Conservation (phyloP, 2,888 invertebrate genomes). For the Leptogaster cylindrica region DNA sequence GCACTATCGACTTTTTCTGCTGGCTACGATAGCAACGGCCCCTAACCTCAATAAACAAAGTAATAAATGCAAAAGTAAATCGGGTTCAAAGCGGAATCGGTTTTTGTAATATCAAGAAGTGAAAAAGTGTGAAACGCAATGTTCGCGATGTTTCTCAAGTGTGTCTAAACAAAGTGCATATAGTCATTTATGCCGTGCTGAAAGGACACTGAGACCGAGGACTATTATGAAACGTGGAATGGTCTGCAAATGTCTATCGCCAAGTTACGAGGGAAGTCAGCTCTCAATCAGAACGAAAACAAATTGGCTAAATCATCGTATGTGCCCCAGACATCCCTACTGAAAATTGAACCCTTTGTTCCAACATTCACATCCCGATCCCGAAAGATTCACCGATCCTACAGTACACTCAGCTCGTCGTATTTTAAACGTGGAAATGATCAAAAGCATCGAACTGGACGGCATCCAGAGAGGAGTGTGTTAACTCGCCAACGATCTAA, state of each 20-base stretch:
- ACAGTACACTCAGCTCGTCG: conserved; percentile 59
- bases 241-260: conserved; percentile 56
- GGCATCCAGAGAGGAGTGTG: conserved; percentile 6
- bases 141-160: too few species aligned
- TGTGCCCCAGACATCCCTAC: conserved; percentile 60
- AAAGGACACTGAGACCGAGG: too few species aligned
- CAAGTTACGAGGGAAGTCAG: conserved; percentile 57
- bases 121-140: conserved; percentile 25
- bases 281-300: conserved; percentile 43
- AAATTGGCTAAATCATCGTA: conserved; percentile 46
- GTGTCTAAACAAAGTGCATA: neutral
- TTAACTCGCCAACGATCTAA: conserved; percentile 47
- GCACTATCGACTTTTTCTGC: conserved; percentile 23
- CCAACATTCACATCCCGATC: conserved; percentile 60
- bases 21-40: conserved; percentile 58
- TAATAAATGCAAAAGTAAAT: conserved; percentile 55
- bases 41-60: conserved; percentile 63
- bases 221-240: conserved; percentile 28
- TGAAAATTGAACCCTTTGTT: conserved; percentile 63
- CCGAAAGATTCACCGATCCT: conserved; percentile 59
- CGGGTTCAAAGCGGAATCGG: conserved; percentile 11
- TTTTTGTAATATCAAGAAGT: conserved; percentile 47
- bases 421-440: conserved; percentile 51
- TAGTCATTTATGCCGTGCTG: neutral
- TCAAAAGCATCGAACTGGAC: conserved; percentile 28